Percentiles rank a stretch among this genome's conserved stretches.
Conservation (phyloP, 1,140 invertebrate genomes). For the Tribolium madens region DNA sequence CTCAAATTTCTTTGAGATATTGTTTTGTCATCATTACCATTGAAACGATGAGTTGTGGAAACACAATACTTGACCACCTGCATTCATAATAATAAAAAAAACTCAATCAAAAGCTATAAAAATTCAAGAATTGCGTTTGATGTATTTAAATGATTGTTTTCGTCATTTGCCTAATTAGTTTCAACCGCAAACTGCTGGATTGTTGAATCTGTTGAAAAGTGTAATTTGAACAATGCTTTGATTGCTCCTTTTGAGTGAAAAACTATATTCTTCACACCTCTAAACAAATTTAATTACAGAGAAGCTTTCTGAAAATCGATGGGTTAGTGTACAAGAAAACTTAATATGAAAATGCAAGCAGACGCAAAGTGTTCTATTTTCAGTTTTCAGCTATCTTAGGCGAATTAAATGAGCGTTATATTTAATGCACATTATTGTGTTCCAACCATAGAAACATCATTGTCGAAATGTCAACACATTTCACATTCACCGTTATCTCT, state of each 20-base stretch:
- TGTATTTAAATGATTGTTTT: not conserved
- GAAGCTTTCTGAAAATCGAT: not conserved
- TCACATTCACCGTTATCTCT: constrained; percentile 23
- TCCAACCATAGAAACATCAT: not conserved
- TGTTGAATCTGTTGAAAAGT: too few species aligned
- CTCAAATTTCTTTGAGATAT: not conserved
- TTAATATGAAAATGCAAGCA: not conserved
- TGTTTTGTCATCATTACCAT: not conserved
- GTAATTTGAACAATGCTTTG: too few species aligned
- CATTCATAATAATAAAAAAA: not conserved
- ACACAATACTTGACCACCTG: not conserved
- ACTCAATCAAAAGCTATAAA: too few species aligned
- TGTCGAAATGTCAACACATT: constrained; percentile 9
- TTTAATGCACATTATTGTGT: too few species aligned
- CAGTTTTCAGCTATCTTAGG: not conserved
- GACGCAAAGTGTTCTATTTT: not conserved
- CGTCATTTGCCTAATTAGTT: not conserved
- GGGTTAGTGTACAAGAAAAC: not conserved
- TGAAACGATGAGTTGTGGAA: not conserved
- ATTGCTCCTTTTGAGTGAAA: not conserved
- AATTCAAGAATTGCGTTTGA: not conserved
- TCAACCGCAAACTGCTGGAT: not conserved
- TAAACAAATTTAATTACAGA: not conserved
- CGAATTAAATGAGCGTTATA: too few species aligned
- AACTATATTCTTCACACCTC: not conserved